Conservation (phyloP, 2,113 vertebrate genomes). For the Cyrtonyx montezumae region DNA sequence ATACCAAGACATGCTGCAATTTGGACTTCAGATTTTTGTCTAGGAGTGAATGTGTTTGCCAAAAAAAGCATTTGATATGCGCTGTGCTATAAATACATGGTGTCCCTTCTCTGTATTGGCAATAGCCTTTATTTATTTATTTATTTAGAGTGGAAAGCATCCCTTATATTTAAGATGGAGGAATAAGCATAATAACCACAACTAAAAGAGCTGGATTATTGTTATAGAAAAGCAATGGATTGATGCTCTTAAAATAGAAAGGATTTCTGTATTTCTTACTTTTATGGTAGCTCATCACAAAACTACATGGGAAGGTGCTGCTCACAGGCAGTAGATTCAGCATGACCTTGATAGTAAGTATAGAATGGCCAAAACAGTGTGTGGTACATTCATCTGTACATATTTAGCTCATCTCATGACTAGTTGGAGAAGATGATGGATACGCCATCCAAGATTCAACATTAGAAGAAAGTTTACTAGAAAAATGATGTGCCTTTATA, state of each 20-base stretch:
- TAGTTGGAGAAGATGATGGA: background rate
- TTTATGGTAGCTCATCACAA: background rate
- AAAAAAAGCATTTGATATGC: background rate
- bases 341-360: background rate
- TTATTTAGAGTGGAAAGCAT: background rate
- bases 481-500: background rate
- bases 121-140: background rate
- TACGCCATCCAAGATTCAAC: accelerated
- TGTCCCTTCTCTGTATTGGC: background rate
- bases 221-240: background rate
- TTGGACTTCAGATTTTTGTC: background rate
- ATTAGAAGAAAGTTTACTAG: background rate
- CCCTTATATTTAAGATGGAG: background rate
- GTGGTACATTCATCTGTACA: background rate
- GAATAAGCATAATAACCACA: accelerated
- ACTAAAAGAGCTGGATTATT: background rate
- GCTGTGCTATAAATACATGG: accelerated
- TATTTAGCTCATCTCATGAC: background rate
- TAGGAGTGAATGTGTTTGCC: background rate
- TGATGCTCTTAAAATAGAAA: background rate
- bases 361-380: background rate
- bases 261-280: background rate
- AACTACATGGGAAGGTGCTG: background rate
- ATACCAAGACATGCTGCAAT: background rate
- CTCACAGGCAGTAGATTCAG: background rate